Evolutionary conservation across 2,888 invertebrate species (phyloP).

Genomic region (Chrysolina americana): DNA sequence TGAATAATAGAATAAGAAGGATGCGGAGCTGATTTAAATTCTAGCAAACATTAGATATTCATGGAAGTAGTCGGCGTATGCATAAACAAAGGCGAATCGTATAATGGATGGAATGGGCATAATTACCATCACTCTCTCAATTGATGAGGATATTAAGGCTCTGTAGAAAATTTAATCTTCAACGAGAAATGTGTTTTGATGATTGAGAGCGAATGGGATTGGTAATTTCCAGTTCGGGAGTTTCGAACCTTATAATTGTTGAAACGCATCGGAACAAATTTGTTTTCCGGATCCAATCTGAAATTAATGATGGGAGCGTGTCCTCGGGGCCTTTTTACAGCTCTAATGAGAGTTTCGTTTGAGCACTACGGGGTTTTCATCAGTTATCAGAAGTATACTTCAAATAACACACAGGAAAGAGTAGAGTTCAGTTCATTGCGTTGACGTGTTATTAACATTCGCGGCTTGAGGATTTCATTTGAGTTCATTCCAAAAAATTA

Average conservation of each 20-base stretch:
- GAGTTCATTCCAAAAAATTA: too few species aligned
- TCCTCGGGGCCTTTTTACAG: constrained; percentile 28
- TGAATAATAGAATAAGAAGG: constrained; percentile 52
- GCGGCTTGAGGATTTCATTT: too few species aligned
- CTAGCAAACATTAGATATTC: constrained; percentile 58
- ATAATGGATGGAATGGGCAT: constrained; percentile 49
- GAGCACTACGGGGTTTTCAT: background rate
- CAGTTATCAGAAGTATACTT: constrained; percentile 8
- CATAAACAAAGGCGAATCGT: constrained; percentile 55
- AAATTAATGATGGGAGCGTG: constrained; percentile 21
- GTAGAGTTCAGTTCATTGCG: background rate
- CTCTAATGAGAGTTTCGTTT: constrained; percentile 26
- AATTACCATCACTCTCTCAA: constrained; percentile 50
- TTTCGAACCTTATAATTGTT: constrained; percentile 42
- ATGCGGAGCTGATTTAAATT: constrained; percentile 52
- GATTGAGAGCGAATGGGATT: constrained; percentile 50
- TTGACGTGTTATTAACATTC: too few species aligned
- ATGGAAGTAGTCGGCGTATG: constrained; percentile 54
- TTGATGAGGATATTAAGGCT: constrained; percentile 46
- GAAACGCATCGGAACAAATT: constrained; percentile 33
- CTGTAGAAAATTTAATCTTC: constrained; percentile 35
- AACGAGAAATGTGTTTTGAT: constrained; percentile 41
- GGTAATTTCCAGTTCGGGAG: constrained; percentile 42
- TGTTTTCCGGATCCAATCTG: constrained; percentile 31
- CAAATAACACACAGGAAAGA: background rate